Evolutionary conservation across 2,888 invertebrate genomes (phyloP).

Genomic region (Neelides folsomi): DNA sequence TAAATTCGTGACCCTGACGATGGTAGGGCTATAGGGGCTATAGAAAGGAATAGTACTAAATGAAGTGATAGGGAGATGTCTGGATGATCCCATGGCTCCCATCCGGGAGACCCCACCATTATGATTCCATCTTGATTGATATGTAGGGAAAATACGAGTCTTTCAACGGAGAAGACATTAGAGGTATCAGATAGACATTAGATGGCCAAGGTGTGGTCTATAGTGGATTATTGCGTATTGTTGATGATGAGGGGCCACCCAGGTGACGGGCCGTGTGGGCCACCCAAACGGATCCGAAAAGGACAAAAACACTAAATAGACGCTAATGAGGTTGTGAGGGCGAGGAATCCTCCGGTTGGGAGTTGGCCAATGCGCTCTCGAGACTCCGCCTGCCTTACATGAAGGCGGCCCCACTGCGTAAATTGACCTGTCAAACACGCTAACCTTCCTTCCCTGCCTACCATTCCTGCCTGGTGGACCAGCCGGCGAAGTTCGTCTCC

Average conservation of each 20-base stretch:
- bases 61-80: conserved; percentile 5
- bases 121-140: no score
- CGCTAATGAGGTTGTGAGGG: conserved; percentile 32
- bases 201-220: no score
- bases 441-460: conserved; percentile 28
- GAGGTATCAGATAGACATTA: no score
- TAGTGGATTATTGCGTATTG: no score
- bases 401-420: conserved; percentile 32
- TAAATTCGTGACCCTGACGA: no score
- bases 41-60: neutral
- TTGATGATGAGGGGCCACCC: conserved; percentile 18
- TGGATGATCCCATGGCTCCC: neutral
- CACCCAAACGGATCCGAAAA: conserved; percentile 31
- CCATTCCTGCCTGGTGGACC: conserved; percentile 11
- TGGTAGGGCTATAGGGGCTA: neutral
- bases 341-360: conserved; percentile 5
- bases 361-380: conserved; percentile 23
- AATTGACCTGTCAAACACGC: conserved; percentile 34
- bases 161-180: no score
- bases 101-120: neutral
- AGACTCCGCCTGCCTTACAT: conserved; percentile 30
- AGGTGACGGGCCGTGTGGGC: conserved; percentile 28
- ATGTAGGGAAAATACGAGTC: no score
- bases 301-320: conserved; percentile 33
- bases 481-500: conserved; percentile 21